These are phyloP conservation scores for Xiphorhynchus elegans DNA, from an alignment of 2,113 vertebrate genomes.

Conservation along the genomic window DNA sequence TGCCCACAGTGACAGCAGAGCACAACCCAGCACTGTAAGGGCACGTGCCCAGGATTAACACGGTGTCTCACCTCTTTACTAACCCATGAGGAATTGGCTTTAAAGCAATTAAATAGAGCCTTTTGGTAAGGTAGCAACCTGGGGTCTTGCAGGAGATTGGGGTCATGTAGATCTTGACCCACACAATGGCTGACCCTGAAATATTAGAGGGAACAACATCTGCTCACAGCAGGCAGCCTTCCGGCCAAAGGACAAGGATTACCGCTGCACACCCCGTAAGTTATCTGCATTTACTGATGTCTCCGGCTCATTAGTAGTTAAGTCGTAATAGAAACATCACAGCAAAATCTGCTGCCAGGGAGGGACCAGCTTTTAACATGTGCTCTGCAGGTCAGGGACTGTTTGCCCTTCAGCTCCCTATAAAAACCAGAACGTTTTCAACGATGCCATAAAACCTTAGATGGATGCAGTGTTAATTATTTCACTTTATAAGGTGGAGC, in stretches of 20 bases:
- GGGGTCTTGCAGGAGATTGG: not conserved
- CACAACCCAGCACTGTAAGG: not conserved
- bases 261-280: not conserved
- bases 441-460: not conserved
- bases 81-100: not conserved
- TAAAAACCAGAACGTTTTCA: conserved; percentile 11
- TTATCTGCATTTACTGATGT: not conserved
- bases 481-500: not conserved
- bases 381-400: conserved; percentile 38
- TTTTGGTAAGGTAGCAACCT: not conserved
- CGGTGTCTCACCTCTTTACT: not conserved
- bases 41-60: not conserved
- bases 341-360: not conserved
- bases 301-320: not conserved
- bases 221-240: not conserved
- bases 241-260: not conserved
- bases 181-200: not conserved
- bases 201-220: not conserved
- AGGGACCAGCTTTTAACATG: not conserved
- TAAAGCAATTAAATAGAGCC: not conserved
- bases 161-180: not conserved
- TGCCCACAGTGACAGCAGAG: not conserved
- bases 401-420: conserved; percentile 50
- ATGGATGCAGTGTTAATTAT: not conserved
- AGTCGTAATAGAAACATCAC: conserved; percentile 6